Evolutionary conservation across 2,888 invertebrate species (phyloP), one percentile per base, ranked within the genome.

Genomic region (Sepiola atlantica): DNA sequence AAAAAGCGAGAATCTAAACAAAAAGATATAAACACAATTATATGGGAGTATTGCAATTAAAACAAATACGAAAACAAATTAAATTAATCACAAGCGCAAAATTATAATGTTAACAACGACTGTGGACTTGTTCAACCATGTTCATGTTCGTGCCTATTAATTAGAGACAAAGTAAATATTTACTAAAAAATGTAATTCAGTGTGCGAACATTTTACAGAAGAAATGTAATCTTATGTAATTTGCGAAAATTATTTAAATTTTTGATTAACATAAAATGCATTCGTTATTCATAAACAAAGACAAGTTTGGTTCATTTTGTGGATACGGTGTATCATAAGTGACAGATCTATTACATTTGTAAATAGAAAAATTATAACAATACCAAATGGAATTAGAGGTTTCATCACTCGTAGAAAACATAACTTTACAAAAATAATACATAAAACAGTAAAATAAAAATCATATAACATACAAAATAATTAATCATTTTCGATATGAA

Each of bases 141-240:
- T n/a, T 77, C 12, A 12, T 28, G 28, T 12, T n/a, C 18, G 77
- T n/a, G 77, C 28, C 77, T n/a, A 77, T 77, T 77, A 77, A 77
- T 77, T 77, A 77, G n/a, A 77, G n/a, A 77, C 77, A 77, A n/a
- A 77, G 77, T 77, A 77, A 77, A 77, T 77, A 77, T 32, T 77
- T 32, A 77, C 77, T 4, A 32, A n/a, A 77, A n/a, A 77, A 77
- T n/a, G 18, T 24, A 77, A 77, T 77, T 77, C n/a, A n/a, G 77
- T 77, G n/a, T 77, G n/a, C 77, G 77, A 77, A 77, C n/a, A 77
- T n/a, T 77, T 77, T 77, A 32, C 77, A n/a, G n/a, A 32, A 77
- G n/a, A 32, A 77, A n/a, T 77, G 16, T 77, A 77, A 77, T 77
- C 77, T 16, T n/a, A 77, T n/a, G 3, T 77, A 32, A 77, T 77